Evolutionary conservation across 1,140 invertebrate species (phyloP).

Genomic region (Heliothis subflexa): DNA sequence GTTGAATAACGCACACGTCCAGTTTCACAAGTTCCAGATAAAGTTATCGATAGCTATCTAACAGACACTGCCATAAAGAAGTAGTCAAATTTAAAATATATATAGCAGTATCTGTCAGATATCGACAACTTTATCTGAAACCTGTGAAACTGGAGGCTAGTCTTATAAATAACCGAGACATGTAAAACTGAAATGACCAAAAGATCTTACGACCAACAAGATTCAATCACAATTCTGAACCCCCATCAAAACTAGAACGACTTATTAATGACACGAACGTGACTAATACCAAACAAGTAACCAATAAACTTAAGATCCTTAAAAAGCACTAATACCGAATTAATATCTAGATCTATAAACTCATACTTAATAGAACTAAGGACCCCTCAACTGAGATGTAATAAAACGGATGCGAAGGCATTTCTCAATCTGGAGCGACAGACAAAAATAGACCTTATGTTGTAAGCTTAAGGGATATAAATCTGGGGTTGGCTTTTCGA

Average conservation of each 20-base stretch:
- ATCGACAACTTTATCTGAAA: no score
- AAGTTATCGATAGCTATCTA: no score
- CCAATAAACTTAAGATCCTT: conserved; percentile 33
- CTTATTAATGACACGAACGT: conserved; percentile 21
- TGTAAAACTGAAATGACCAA: background rate
- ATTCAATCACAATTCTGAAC: background rate
- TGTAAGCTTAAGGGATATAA: background rate
- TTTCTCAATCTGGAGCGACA: conserved; percentile 1
- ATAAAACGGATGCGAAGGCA: conserved; percentile 45
- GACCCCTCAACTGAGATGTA: conserved; percentile 29
- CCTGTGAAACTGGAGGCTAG: no score
- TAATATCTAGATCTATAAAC: conserved; percentile 35
- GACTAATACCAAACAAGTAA: conserved; percentile 1
- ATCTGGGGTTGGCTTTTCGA: conserved; percentile 16
- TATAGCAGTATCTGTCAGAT: no score
- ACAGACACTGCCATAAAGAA: no score
- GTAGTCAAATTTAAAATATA: no score
- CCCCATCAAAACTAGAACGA: background rate
- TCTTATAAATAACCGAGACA: no score
- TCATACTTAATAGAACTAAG: conserved; percentile 28
- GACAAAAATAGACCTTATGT: conserved; percentile 11
- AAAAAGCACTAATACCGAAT: conserved; percentile 15
- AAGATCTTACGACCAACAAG: background rate
- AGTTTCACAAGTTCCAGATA: no score
- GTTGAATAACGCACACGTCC: no score